Evolutionary conservation across 2,888 invertebrate species (phyloP).

Genomic region (Copidosoma aretas): DNA sequence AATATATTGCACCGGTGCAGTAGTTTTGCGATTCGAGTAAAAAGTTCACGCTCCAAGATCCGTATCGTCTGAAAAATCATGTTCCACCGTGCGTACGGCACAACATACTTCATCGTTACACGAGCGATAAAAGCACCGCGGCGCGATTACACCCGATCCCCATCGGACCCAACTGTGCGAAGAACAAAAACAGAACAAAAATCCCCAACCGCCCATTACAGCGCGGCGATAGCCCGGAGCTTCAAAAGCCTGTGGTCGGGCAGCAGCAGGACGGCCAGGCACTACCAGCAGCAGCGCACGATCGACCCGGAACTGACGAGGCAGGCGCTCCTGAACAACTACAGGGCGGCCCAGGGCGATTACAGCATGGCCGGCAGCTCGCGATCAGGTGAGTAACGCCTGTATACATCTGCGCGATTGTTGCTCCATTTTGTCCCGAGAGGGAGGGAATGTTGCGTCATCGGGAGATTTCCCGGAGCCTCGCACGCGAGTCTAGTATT

Average conservation of each 20-base stretch:
- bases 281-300: slow-evolving; percentile 65
- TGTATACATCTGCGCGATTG: not conserved
- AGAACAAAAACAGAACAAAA: slow-evolving; percentile 1
- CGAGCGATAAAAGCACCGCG: too few relatives aligned
- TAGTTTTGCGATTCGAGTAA: too few relatives aligned
- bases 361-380: slow-evolving; percentile 58
- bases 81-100: too few relatives aligned
- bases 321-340: slow-evolving; percentile 72
- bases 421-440: not conserved
- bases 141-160: not conserved
- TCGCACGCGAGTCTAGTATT: too few relatives aligned
- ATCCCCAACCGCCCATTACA: slow-evolving; percentile 61
- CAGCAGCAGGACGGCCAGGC: slow-evolving; percentile 74
- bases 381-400: slow-evolving; percentile 52
- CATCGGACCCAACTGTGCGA: too few relatives aligned
- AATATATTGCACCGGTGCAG: too few relatives aligned
- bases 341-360: slow-evolving; percentile 68
- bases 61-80: too few relatives aligned
- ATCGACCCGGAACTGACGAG: slow-evolving; percentile 79
- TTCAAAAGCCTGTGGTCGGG: slow-evolving; percentile 74
- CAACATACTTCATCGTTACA: too few relatives aligned
- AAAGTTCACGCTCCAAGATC: too few relatives aligned
- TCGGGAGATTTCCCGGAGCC: too few relatives aligned
- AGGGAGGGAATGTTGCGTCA: too few relatives aligned
- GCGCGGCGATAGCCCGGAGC: slow-evolving; percentile 78